Percentiles rank a stretch among this genome's conserved stretches.
Conservation (phyloP, 1,140 invertebrate genomes). For the Nephila pilipes region DNA sequence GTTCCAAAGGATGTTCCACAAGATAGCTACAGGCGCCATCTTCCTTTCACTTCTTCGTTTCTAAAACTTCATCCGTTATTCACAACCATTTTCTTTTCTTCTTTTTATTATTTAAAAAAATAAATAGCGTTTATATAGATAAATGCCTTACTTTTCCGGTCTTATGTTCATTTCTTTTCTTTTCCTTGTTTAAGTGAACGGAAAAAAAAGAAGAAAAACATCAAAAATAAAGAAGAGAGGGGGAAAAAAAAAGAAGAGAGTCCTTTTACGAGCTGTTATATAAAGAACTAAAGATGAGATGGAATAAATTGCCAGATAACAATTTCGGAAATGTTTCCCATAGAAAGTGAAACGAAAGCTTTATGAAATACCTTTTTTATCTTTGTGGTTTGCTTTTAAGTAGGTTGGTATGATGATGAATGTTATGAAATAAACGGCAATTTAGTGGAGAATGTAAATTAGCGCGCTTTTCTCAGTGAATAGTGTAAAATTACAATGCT, state of each 20-base stretch:
- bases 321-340: background rate
- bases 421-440: background rate
- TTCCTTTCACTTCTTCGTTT: background rate
- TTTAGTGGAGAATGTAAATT: background rate
- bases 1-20: constrained; percentile 26
- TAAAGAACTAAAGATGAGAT: constrained; percentile 22
- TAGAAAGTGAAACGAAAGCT: background rate
- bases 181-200: background rate
- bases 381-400: background rate
- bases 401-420: background rate
- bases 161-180: background rate
- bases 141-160: constrained; percentile 25
- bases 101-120: constrained; percentile 1
- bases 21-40: constrained; percentile 30
- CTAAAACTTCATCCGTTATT: constrained; percentile 5
- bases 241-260: background rate
- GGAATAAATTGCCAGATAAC: constrained; percentile 25
- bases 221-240: background rate
- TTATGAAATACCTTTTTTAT: constrained; percentile 5
- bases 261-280: constrained; percentile 8
- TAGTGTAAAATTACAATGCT: background rate
- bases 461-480: background rate
- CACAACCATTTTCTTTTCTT: background rate
- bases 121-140: constrained; percentile 18
- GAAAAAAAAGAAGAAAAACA: background rate